Conservation (phyloP, 2,797 vertebrate genomes). For the Manis crassicaudata region DNA sequence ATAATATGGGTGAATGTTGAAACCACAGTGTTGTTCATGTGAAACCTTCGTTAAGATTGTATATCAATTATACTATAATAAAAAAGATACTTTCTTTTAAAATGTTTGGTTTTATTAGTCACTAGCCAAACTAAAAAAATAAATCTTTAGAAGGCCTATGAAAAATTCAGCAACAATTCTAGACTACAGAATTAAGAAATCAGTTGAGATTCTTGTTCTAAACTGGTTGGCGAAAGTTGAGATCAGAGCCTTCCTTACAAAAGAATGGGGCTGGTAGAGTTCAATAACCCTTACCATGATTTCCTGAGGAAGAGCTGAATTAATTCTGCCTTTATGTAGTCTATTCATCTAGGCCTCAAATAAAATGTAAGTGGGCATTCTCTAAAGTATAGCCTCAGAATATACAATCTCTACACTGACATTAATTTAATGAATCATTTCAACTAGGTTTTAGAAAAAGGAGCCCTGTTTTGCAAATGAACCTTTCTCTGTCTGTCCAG, state of each 20-base stretch:
- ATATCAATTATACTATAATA: no score
- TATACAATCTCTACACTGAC: background rate
- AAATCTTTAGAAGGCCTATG: slow-evolving; percentile 57
- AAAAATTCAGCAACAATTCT: slow-evolving; percentile 58
- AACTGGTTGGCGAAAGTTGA: slow-evolving; percentile 24
- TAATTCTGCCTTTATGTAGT: slow-evolving; percentile 53
- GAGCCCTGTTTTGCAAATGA: slow-evolving; percentile 45
- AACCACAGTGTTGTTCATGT: no score
- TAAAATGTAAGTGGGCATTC: slow-evolving; percentile 12
- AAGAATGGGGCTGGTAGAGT: background rate
- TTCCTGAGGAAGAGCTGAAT: background rate
- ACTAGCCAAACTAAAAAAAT: background rate
- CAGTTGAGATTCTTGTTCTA: slow-evolving; percentile 50
- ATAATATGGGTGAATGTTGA: no score
- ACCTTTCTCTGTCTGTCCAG: slow-evolving; percentile 44
- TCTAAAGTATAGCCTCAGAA: background rate
- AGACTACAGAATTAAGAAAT: slow-evolving; percentile 35
- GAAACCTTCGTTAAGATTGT: no score
- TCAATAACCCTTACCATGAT: background rate
- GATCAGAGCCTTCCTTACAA: background rate
- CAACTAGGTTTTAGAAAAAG: background rate
- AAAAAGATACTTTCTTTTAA: background rate
- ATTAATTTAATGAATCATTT: slow-evolving; percentile 46
- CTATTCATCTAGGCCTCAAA: background rate
- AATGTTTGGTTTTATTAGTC: background rate